Evolutionary conservation across 2,888 invertebrate species (phyloP).

Genomic region (Platynereis dumerilii): DNA sequence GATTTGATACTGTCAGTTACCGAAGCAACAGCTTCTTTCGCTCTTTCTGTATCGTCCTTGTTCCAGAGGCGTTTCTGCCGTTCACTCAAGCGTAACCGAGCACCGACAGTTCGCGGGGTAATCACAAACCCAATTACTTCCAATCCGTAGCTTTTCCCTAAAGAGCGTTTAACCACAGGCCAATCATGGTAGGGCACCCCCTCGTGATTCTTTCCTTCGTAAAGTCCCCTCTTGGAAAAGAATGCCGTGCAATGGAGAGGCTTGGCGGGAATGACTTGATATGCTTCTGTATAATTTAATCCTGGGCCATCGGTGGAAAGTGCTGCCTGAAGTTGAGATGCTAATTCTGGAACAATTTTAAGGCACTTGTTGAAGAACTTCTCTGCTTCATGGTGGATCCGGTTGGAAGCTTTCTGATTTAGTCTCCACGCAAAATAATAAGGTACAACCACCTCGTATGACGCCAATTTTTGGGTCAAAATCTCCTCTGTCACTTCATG

Average conservation of each 20-base stretch:
- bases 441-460: conserved; percentile 48
- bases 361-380: no score
- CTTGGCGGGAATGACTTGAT: not conserved
- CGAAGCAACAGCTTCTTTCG: not conserved
- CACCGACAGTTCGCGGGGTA: conserved; percentile 28
- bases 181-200: conserved; percentile 14
- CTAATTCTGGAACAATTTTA: no score
- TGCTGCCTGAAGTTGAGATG: no score
- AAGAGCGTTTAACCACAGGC: conserved; percentile 12
- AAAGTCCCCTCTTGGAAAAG: conserved; percentile 6
- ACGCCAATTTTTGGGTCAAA: conserved; percentile 39
- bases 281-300: no score
- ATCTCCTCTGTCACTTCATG: conserved; percentile 48
- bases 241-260: conserved; percentile 33
- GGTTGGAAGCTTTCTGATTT: conserved; percentile 17
- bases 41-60: conserved; percentile 21
- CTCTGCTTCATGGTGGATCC: no score
- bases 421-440: conserved; percentile 60
- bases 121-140: conserved; percentile 28
- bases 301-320: no score
- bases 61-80: conserved; percentile 27
- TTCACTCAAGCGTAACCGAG: conserved; percentile 20
- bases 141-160: conserved; percentile 20
- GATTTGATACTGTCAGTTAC: not conserved
- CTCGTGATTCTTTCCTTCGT: not conserved